Conservation (phyloP, 2,113 vertebrate genomes). For the Gnathonemus longibarbis region DNA sequence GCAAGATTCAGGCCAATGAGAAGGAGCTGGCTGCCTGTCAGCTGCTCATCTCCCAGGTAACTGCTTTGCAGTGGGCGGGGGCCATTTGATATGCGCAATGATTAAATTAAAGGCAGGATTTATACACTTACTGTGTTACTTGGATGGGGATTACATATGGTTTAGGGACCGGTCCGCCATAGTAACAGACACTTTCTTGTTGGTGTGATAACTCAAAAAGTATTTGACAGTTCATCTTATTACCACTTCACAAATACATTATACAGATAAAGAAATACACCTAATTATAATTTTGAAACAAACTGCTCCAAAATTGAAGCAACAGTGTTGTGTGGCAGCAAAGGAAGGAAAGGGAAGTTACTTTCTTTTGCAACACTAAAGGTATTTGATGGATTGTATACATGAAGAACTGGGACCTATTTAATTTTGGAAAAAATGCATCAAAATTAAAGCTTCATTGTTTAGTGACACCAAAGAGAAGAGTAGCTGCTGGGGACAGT, state of each 20-base stretch:
- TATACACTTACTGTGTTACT: not conserved
- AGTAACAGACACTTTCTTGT: not conserved
- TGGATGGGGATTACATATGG: not conserved
- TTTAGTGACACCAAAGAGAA: too few species aligned
- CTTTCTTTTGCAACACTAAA: too few species aligned
- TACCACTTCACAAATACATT: not conserved
- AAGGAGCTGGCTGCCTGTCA: constrained; percentile 76
- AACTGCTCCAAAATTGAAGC: not conserved
- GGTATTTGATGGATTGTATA: too few species aligned
- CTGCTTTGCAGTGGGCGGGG: not conserved
- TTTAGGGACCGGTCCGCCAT: not conserved
- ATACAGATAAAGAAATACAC: not conserved
- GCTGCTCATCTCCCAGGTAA: constrained; percentile 76
- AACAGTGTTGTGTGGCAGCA: not conserved
- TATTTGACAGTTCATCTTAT: not conserved
- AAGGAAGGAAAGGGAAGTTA: not conserved
- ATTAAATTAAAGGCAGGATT: not conserved
- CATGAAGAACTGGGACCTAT: too few species aligned
- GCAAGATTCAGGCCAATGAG: constrained; percentile 77
- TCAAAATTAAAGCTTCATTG: too few species aligned
- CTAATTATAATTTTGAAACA: not conserved
- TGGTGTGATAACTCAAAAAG: not conserved
- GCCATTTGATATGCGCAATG: not conserved
- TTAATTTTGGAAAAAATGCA: too few species aligned
- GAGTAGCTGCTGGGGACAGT: too few species aligned